These are phyloP conservation scores for Mystacornis crossleyi DNA, from an alignment of 2,113 vertebrate genomes.

Conservation along the genomic window DNA sequence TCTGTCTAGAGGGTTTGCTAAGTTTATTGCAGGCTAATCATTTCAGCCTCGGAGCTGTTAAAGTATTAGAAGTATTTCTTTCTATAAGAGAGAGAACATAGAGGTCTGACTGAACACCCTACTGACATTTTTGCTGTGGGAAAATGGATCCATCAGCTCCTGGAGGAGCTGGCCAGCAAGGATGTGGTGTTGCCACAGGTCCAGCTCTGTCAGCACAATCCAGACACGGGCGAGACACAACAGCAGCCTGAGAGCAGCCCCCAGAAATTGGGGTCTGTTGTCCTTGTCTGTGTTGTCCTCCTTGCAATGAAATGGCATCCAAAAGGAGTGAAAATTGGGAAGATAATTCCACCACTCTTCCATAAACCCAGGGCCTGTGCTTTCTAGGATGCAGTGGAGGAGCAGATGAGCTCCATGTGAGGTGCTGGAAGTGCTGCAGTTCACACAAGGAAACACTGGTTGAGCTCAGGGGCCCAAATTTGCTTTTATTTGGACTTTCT, in stretches of 20 bases:
- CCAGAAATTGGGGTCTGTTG: accelerated
- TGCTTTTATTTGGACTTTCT: background rate
- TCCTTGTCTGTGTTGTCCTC: background rate
- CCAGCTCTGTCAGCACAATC: background rate
- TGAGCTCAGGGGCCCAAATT: background rate
- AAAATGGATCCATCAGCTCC: background rate
- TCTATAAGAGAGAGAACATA: background rate
- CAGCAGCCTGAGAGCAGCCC: background rate
- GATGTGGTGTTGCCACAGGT: accelerated
- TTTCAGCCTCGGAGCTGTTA: background rate
- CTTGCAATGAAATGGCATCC: background rate
- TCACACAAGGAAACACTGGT: background rate
- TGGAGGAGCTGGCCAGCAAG: no score
- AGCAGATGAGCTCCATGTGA: background rate
- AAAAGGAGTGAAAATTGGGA: background rate
- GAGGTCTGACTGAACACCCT: background rate
- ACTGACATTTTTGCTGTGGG: background rate
- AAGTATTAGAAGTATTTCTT: background rate
- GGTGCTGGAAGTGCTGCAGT: background rate
- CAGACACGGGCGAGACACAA: accelerated
- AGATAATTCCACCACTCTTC: background rate
- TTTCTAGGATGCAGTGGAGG: background rate
- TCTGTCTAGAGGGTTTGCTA: background rate
- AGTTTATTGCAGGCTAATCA: background rate
- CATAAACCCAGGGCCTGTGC: background rate